Percentiles rank a stretch among this genome's conserved stretches.
phyloP scores from a whole-genome alignment of 2,797 vertebrate genomes.

The Manis pentadactyla region DNA sequence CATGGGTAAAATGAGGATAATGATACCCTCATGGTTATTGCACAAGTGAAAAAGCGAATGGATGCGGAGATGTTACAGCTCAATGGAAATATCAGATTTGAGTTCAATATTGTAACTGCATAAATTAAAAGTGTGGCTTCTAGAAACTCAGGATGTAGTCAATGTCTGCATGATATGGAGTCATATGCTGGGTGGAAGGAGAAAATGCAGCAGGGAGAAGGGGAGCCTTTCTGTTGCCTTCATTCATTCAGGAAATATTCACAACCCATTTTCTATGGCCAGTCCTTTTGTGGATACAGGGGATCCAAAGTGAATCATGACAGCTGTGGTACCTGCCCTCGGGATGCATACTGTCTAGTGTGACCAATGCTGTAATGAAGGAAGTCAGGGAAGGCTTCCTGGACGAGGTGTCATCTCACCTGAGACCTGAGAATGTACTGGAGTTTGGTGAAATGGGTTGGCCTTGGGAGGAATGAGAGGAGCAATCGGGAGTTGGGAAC shows the following conservation, averaged over 20 bases:
- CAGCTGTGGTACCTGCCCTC: background rate
- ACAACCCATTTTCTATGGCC: background rate
- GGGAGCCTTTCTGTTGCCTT: background rate
- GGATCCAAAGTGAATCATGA: background rate
- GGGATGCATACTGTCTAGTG: background rate
- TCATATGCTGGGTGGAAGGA: background rate
- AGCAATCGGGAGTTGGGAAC: background rate
- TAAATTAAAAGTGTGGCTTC: background rate
- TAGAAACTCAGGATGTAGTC: background rate
- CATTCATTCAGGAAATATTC: background rate
- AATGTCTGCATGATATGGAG: background rate
- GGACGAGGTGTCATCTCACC: background rate
- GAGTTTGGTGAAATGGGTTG: background rate
- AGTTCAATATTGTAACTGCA: background rate
- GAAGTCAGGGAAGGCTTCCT: background rate
- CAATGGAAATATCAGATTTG: background rate
- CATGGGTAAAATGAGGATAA: background rate
- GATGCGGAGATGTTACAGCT: background rate
- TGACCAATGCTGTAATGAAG: background rate
- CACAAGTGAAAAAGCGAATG: background rate
- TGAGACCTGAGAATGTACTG: background rate
- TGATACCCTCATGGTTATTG: accelerated
- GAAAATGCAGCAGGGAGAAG: background rate
- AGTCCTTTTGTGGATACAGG: background rate
- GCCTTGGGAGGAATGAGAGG: background rate